Base-by-base conservation (phyloP, 1,140 invertebrate genomes). In the Prorops nasuta region DNA sequence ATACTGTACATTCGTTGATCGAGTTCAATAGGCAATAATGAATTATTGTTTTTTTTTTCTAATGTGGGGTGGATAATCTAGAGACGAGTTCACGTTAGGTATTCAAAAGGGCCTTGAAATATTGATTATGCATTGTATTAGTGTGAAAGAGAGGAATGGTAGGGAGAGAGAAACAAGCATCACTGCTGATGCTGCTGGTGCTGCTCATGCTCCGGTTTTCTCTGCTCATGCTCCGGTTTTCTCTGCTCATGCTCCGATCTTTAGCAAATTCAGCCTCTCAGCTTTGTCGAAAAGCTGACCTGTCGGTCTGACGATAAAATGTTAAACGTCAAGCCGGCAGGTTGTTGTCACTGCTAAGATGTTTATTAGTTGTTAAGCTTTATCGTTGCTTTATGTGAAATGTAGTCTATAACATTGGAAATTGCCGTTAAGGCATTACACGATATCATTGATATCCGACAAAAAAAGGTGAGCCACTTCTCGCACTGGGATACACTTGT, bases 401-500 rank as follows among this genome's bases (percentile, higher is more conserved):
- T 72, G 67, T 72, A 72, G 67, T 71, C 64, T 66, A 64, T 67
- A 66, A n/a, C n/a, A n/a, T n/a, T n/a, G n/a, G 46, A 47, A 59
- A 56, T 56, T 64, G 64, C 67, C 68, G 54, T 61, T 60, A 64
- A 45, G 68, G 70, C 62, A 69, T 57, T 41, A n/a, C 54, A 48
- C 34, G 49, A 62, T 40, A 12, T 64, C 53, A 28, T 39, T 42
- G 44, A 50, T 54, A 63, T 44, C 50, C 62, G 58, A 48, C 46
- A 53, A 32, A 64, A 53, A 67, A 71, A 63, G 61, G 67, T 70
- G 38, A 62, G 56, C 52, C 24, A 20, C 14, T 24, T 10, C n/a
- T 44, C n/a, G n/a, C n/a, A n/a, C n/a, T n/a, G n/a, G n/a, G n/a
- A n/a, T n/a, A n/a, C n/a, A n/a, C n/a, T n/a, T n/a, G n/a, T n/a